Evolutionary conservation across 2,888 invertebrate species (phyloP), one percentile per base, ranked within the genome.

Genomic region (Ochlodes sylvanus): DNA sequence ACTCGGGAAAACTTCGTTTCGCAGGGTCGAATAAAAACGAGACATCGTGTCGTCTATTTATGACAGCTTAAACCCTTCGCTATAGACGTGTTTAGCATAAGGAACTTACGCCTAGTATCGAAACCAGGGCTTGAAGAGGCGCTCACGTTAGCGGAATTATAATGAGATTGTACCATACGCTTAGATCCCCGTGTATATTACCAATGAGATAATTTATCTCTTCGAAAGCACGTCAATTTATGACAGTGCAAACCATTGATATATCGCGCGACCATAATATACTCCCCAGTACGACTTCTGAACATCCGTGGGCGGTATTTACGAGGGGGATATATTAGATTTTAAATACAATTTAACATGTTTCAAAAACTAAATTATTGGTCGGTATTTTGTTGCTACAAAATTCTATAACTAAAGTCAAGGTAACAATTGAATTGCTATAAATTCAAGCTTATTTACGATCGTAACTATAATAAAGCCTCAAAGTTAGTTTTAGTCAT

Each of bases 201-300:
- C 58, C 66, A 66, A 66, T 66, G 60, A 58, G 50, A 60, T 67
- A 61, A 61, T 55, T 67, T 67, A 67, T 67, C 54, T 60, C 61
- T 67, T 14, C 54, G 52, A 61, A 55, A 17, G 44, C 54, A 54
- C 61, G 44, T 61, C 67, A 66, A 67, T 61, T 67, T 67, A 67
- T 67, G 67, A 61, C 34, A 34, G 44, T 44, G 34, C 54, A 44
- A 42, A 61, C 61, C 14, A 67, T 67, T 67, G 67, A 67, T 67
- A 67, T 67, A 67, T 67, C 55, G 54, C 27, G 55, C 55, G 44
- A 61, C 42, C 44, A 60, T 54, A 65, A 65, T 61, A 67, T 61
- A 67, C 61, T 61, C 15, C 67, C 44, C 55, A 47, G 67, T 61
- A 55, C 55, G 67, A 67, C 67, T 61, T 54, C 60, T 61, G 21